Percentiles rank a stretch among this genome's conserved stretches.
phyloP scores from a whole-genome alignment of 2,888 invertebrate genomes.

The Erebia epiphron region DNA sequence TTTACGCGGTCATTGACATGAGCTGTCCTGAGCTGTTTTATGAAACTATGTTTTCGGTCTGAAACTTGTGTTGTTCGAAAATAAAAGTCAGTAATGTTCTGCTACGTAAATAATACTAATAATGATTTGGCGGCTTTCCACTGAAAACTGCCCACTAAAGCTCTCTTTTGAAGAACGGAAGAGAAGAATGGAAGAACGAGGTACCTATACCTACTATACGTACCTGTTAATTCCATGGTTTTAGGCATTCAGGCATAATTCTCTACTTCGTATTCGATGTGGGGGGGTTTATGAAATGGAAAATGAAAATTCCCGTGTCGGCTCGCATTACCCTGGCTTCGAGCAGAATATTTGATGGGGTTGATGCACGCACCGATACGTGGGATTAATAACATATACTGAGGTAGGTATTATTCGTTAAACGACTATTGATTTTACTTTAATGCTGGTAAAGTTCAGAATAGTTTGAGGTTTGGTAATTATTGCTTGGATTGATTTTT shows the following conservation, averaged over 20 bases:
- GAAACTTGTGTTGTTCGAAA: background rate
- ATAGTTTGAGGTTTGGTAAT: background rate
- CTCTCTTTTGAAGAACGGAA: too few relatives aligned
- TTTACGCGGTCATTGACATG: background rate
- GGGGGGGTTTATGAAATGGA: constrained; percentile 7
- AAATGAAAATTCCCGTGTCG: constrained; percentile 17
- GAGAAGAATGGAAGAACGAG: too few relatives aligned
- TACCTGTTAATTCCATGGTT: background rate
- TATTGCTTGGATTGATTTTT: background rate
- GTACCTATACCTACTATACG: background rate
- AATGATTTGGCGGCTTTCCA: too few relatives aligned
- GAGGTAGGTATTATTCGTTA: background rate
- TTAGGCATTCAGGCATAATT: too few relatives aligned
- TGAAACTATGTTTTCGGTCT: background rate
- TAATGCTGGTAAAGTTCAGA: background rate
- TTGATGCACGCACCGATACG: constrained; percentile 31
- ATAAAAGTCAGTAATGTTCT: background rate
- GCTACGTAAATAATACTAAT: too few relatives aligned
- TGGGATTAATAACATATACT: background rate
- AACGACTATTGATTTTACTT: background rate
- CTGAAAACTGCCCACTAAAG: too few relatives aligned
- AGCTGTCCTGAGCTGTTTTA: background rate
- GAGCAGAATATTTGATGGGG: constrained; percentile 23
- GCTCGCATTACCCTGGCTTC: constrained; percentile 9
- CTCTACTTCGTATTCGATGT: constrained; percentile 13